A percentile compares a stretch with the other conserved stretches of the same genome.
These are phyloP conservation scores for Cydia strobilella DNA, from an alignment of 1,140 invertebrate species.

Conservation along the genomic window DNA sequence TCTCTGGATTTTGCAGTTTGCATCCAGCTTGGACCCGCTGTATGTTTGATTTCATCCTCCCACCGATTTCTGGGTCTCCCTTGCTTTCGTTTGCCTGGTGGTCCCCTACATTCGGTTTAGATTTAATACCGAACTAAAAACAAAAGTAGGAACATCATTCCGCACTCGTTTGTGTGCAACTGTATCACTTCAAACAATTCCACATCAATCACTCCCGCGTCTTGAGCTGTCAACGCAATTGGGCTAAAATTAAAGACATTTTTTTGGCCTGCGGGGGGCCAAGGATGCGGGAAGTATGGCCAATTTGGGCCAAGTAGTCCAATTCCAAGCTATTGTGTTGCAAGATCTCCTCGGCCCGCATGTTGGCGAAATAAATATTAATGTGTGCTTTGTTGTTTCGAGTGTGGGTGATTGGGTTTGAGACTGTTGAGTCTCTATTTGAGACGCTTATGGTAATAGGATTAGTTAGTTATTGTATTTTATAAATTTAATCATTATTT, in stretches of 20 bases:
- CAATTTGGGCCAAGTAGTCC: constrained; percentile 74
- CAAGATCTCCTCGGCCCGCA: constrained; percentile 52
- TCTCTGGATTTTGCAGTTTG: no score
- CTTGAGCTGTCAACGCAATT: constrained; percentile 9
- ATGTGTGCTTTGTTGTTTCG: constrained; percentile 42
- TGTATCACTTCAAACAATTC: neutral
- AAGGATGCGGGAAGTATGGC: constrained; percentile 73
- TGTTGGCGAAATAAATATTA: constrained; percentile 66
- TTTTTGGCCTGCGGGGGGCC: constrained; percentile 42
- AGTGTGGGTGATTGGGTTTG: constrained; percentile 15
- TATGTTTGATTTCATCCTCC: no score
- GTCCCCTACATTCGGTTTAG: no score
- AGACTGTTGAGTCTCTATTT: neutral
- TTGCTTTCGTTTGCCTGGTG: no score
- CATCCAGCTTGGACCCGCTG: no score
- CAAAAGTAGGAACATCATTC: no score
- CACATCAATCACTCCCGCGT: constrained; percentile 4
- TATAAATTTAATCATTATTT: no score
- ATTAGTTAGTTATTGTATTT: no score
- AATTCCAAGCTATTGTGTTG: constrained; percentile 61
- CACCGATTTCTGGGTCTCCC: no score
- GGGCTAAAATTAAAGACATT: neutral
- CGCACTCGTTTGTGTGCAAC: no score
- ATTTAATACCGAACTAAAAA: no score
- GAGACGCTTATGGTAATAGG: no score